These are phyloP conservation scores for Crotalus helleri DNA, from an alignment of 2,113 vertebrate species.

Conservation along the genomic window DNA sequence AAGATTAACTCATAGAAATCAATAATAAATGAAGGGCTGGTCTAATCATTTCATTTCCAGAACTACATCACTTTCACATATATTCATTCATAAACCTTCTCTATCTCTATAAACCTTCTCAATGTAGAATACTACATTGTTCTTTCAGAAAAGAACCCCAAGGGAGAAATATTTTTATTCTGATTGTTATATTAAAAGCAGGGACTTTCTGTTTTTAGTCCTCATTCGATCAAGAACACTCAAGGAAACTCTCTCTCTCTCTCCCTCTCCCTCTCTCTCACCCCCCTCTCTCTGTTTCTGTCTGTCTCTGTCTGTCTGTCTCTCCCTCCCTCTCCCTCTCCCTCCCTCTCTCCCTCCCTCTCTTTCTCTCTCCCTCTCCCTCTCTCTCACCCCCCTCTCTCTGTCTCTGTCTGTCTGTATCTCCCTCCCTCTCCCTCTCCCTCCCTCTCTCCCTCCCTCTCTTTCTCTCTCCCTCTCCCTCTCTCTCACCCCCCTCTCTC, in stretches of 20 bases:
- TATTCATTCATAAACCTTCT: background rate
- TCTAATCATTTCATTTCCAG: background rate
- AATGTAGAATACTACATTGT: too few species aligned
- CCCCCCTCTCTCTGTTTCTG: background rate
- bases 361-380: too few species aligned
- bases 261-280: background rate
- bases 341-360: background rate
- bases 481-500: too few species aligned
- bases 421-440: too few species aligned
- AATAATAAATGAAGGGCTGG: background rate
- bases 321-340: background rate
- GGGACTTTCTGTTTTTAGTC: background rate
- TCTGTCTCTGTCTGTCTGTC: background rate
- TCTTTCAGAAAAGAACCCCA: background rate
- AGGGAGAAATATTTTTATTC: background rate
- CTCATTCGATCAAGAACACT: background rate
- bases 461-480: too few species aligned
- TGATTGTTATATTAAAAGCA: background rate
- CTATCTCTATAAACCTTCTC: too few species aligned
- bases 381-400: too few species aligned
- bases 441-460: too few species aligned
- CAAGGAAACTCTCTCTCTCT: background rate
- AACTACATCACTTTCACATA: background rate
- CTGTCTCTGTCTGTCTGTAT: too few species aligned
- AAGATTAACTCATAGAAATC: background rate